Evolutionary conservation across 2,113 vertebrate species (phyloP).

Genomic region (Acrocephalus kingi): DNA sequence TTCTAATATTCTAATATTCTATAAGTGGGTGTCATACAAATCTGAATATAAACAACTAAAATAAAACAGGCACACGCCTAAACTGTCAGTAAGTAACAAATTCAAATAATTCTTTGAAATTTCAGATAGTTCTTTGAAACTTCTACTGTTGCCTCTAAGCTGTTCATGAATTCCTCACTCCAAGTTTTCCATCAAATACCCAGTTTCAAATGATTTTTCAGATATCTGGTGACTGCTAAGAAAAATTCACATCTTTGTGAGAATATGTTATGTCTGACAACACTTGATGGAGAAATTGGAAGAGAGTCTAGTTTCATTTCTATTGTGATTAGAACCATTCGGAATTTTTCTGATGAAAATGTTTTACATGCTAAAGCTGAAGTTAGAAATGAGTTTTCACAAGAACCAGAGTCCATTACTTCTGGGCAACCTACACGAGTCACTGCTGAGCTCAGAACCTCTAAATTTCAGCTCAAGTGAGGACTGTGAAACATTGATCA

Average conservation of each 20-base stretch:
- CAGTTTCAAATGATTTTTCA: background rate
- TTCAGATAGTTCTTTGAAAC: background rate
- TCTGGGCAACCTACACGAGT: rapidly evolving
- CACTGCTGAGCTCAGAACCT: background rate
- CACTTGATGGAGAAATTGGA: background rate
- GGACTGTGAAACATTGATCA: background rate
- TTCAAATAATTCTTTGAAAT: background rate
- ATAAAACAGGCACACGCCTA: background rate
- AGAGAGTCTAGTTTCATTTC: background rate
- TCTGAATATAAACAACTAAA: background rate
- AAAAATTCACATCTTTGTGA: background rate
- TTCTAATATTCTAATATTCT: background rate
- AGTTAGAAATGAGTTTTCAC: background rate
- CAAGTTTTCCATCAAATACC: background rate
- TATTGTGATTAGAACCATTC: background rate
- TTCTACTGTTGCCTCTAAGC: background rate
- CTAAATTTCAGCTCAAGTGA: background rate
- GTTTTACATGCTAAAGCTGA: background rate
- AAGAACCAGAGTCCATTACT: background rate
- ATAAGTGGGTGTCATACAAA: background rate
- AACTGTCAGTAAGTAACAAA: background rate
- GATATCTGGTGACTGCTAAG: background rate
- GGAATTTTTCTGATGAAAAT: background rate
- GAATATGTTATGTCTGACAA: background rate
- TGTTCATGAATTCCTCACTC: background rate